Conservation (phyloP, 2,113 vertebrate genomes). For the Sinocyclocheilus anophthalmus region DNA sequence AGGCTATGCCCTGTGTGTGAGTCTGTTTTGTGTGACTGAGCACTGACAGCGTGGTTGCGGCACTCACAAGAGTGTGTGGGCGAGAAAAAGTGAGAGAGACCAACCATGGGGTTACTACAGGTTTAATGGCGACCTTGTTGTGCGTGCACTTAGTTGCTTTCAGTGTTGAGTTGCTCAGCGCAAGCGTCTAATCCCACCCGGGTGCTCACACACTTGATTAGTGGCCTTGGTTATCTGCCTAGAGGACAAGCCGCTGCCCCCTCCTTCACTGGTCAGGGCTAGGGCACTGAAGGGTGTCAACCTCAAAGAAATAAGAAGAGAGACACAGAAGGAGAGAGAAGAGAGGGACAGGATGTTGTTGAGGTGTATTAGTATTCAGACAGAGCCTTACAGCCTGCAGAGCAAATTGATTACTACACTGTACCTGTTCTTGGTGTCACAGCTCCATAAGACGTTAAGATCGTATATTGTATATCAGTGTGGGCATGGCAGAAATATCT, state of each 20-base stretch:
- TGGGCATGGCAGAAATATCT: constrained; percentile 68
- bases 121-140: constrained; percentile 80
- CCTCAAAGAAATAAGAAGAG: constrained; percentile 69
- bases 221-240: constrained; percentile 83
- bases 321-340: constrained; percentile 17
- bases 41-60: background rate
- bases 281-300: constrained; percentile 81
- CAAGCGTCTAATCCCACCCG: constrained; percentile 82
- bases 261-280: constrained; percentile 79
- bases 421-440: constrained; percentile 87
- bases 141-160: constrained; percentile 75
- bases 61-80: constrained; percentile 38
- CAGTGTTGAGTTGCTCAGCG: constrained; percentile 74
- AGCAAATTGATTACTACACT: constrained; percentile 90
- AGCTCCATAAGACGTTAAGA: constrained; percentile 83
- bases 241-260: constrained; percentile 78
- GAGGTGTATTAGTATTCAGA: constrained; percentile 86
- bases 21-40: constrained; percentile 28
- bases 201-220: constrained; percentile 82
- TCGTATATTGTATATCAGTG: constrained; percentile 81
- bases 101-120: constrained; percentile 55
- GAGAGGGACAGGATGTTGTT: constrained; percentile 38
- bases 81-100: constrained; percentile 13
- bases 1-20: constrained; percentile 11
- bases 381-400: constrained; percentile 86